Conservation (phyloP, 2,888 invertebrate species). For the Mythimna vitellina region DNA sequence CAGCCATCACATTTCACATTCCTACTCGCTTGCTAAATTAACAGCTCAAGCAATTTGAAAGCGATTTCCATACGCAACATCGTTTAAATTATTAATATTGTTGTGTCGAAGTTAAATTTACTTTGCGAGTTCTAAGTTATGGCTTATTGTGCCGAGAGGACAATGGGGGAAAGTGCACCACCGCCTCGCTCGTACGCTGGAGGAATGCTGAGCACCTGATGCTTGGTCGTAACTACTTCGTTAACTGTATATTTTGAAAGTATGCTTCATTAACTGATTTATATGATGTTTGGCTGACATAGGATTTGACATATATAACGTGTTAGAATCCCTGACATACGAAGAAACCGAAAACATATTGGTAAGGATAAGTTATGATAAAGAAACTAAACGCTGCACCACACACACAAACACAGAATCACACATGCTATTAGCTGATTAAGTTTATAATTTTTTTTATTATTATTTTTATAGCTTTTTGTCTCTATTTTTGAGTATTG, state of each 20-base stretch:
- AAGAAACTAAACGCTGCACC: too few species aligned
- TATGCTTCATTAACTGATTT: neutral
- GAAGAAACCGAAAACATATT: too few species aligned
- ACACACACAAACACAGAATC: too few species aligned
- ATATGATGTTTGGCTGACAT: neutral
- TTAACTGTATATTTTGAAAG: constrained; percentile 17
- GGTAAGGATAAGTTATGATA: too few species aligned
- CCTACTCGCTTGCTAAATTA: constrained; percentile 4
- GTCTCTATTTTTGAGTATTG: too few species aligned
- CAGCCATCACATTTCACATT: neutral
- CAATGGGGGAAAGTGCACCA: constrained; percentile 43
- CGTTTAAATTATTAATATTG: constrained; percentile 60
- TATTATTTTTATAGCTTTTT: too few species aligned
- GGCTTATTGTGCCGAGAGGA: constrained; percentile 74
- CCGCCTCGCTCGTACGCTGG: neutral
- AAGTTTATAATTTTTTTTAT: too few species aligned
- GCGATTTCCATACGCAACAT: constrained; percentile 36
- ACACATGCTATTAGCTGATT: too few species aligned
- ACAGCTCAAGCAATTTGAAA: constrained; percentile 30
- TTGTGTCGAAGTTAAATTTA: constrained; percentile 68
- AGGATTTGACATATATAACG: too few species aligned
- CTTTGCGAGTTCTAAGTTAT: constrained; percentile 72
- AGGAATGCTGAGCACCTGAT: constrained; percentile 21
- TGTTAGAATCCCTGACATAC: too few species aligned
- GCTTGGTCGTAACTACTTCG: neutral